Conservation (phyloP, 2,888 invertebrate species). For the Ischnura elegans region DNA sequence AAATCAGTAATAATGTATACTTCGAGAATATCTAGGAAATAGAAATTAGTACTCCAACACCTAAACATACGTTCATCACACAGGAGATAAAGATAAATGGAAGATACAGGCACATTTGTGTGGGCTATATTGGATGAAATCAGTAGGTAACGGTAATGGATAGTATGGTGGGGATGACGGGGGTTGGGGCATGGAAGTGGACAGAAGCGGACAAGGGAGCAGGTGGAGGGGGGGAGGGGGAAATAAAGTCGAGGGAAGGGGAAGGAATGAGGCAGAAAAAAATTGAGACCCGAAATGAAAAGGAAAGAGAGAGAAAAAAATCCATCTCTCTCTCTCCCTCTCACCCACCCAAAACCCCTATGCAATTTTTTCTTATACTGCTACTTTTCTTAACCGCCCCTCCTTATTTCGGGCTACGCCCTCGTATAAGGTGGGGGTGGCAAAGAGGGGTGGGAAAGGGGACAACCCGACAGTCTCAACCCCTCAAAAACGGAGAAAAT, state of each 20-base stretch:
- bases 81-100: too few relatives aligned
- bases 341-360: too few relatives aligned
- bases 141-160: conserved; percentile 64
- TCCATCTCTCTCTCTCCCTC: neutral
- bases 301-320: conserved; percentile 37
- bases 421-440: conserved; percentile 25
- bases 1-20: too few relatives aligned
- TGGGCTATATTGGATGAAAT: conserved; percentile 23
- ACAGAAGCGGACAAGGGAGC: neutral
- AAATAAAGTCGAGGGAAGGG: neutral
- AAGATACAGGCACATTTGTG: neutral
- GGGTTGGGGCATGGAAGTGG: conserved; percentile 17
- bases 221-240: neutral
- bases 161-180: neutral
- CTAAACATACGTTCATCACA: too few relatives aligned
- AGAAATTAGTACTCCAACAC: too few relatives aligned
- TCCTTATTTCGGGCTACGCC: conserved; percentile 4
- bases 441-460: too few relatives aligned
- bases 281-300: too few relatives aligned
- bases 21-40: too few relatives aligned
- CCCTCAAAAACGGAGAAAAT: neutral
- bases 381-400: conserved; percentile 35
- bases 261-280: neutral
- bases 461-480: neutral
- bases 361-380: conserved; percentile 29